Evolutionary conservation across 2,888 invertebrate genomes (phyloP).

Genomic region (Polyommatus icarus): DNA sequence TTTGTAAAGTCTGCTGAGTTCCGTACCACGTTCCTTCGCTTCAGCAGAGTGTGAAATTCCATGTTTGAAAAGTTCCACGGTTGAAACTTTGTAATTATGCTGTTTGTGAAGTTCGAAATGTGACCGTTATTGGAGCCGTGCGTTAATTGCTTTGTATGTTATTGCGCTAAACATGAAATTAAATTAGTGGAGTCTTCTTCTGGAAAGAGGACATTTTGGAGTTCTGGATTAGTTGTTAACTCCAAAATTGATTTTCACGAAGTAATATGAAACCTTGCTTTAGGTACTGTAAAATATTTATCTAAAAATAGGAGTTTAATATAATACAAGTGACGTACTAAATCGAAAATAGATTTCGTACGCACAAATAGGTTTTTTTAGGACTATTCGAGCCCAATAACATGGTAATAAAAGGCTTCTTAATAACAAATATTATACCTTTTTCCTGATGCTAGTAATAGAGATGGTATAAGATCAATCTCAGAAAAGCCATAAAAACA

Average conservation of each 20-base stretch:
- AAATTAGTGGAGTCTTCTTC: neutral
- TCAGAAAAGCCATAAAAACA: no score
- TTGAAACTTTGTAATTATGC: neutral
- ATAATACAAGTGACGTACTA: neutral
- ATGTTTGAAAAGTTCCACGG: neutral
- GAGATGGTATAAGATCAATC: no score
- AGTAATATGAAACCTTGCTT: neutral
- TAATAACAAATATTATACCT: neutral
- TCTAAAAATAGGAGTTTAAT: no score
- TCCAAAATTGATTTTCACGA: neutral
- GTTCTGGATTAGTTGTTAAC: neutral
- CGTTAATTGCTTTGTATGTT: neutral
- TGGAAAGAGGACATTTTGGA: neutral
- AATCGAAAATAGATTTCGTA: neutral
- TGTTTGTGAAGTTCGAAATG: neutral
- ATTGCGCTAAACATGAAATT: neutral
- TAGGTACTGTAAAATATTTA: neutral
- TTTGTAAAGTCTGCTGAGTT: neutral
- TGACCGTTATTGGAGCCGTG: neutral
- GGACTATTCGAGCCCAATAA: neutral
- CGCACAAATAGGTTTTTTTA: no score
- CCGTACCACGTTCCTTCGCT: neutral
- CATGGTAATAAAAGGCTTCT: neutral
- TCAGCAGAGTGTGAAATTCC: neutral
- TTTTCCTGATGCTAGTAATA: no score